Evolutionary conservation across 1,140 invertebrate species (phyloP), one percentile per base, ranked within the genome.

Genomic region (Ceratitis capitata): DNA sequence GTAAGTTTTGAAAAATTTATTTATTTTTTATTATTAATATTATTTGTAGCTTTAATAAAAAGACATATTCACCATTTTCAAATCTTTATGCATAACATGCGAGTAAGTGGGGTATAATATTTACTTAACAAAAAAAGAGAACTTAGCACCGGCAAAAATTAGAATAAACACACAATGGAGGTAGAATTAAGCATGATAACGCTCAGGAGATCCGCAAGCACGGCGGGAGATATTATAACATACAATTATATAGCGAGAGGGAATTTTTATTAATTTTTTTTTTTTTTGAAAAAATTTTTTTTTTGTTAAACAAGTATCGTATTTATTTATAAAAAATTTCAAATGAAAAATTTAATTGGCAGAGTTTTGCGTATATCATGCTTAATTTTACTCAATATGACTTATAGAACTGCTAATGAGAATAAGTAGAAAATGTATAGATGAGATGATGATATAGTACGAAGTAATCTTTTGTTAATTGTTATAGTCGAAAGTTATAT

Each of bases 141-240:
- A 69, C 61, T 39, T 23, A 83, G 53, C 82, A 83, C 82, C 32
- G 56, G 51, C 82, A n/a, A n/a, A n/a, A n/a, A n/a, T n/a, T n/a
- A n/a, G 47, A 35, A 78, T 49, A 85, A 78, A 78, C 23, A 23
- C n/a, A 56, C 23, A 56, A 56, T 23, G 14, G 51, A 7, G 1
- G n/a, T 56, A 56, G 51, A 7, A n/a, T 56, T 56, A 56, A 19
- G 51, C 51, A 56, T 56, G 51, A 56, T 56, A n/a, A 56, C n/a
- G 12, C n/a, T n/a, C n/a, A n/a, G n/a, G n/a, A n/a, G n/a, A n/a
- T n/a, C n/a, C n/a, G n/a, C n/a, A n/a, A n/a, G n/a, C n/a, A n/a
- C n/a, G 19, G 51, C 19, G 51, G n/a, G n/a, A n/a, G n/a, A n/a
- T n/a, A n/a, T n/a, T n/a, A 56, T 23, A n/a, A 23, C 51, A 56